Base-by-base conservation (phyloP, 2,113 vertebrate genomes). In the Poecilia latipinna region DNA sequence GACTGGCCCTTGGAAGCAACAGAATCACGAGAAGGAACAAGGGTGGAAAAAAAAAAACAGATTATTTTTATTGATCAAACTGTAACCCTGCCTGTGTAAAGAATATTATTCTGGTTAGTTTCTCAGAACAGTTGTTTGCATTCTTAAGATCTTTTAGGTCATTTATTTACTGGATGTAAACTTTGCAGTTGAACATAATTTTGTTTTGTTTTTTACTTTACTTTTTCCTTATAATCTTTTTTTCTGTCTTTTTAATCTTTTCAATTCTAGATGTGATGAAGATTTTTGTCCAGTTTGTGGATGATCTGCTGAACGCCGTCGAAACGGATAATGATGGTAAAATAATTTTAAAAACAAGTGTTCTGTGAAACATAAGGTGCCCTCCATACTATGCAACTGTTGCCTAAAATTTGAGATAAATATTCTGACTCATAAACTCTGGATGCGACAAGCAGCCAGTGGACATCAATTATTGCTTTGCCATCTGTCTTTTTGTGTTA, bases 231-330 rank as follows among this genome's bases (percentile, higher is more conserved):
- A 12, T 29, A 28, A 61, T 26, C 15, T 44, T 61, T 63, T 63
- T 60, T 1, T 29, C 12, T 19, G 32, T 8, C 8, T 5, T 42
- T 17, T 13, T 15, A 11, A 24, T 24, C 24, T 68, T 19, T 29
- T 15, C 17, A 48, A 15, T 68, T 32, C 12, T 28, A 80, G 70
- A 71, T 6, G 39, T 73, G 39, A 73, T 39, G 24, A 71, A 12
- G 31, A 65, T 3, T 0, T n/a, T 61, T 61, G 12, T n/a, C 4
- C 70, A 22, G 11, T 51, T 82, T 68, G 29, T 31, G 26, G 35
- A 80, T 39, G 48, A 74, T 31, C 63, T 77, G n/a, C 69, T 70
- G 29, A 61, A 48, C 12, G 32, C 32, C 0, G 0, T 67, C 13
- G n/a, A 65, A 51, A 7, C 54, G 6, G 54, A 54, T 29, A 48